A percentile compares a stretch with the other conserved stretches of the same genome.
phyloP scores from a whole-genome alignment of 2,888 invertebrate species.

The Meghimatium bilineatum region DNA sequence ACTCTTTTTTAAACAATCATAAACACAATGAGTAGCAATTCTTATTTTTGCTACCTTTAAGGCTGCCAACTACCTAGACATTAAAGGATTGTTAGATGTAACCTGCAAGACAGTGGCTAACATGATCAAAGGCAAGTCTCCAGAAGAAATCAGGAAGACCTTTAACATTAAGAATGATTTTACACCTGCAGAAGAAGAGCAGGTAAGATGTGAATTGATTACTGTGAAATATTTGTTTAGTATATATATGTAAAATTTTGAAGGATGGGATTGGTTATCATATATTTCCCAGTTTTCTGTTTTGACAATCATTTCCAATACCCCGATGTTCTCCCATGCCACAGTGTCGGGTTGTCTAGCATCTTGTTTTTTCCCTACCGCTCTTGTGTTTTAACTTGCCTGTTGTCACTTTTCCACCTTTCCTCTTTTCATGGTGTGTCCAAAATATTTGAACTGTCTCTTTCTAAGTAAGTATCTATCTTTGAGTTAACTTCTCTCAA shows the following conservation, averaged over 20 bases:
- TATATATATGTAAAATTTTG: background rate
- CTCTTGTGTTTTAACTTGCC: no score
- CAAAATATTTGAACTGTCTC: no score
- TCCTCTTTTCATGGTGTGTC: no score
- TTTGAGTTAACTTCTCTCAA: no score
- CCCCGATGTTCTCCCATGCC: no score
- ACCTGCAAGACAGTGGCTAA: conserved; percentile 99
- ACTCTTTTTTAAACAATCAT: background rate
- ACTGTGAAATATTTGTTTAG: background rate
- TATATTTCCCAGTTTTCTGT: no score
- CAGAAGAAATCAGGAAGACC: conserved; percentile 96
- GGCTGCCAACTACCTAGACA: conserved; percentile 97
- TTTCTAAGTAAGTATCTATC: no score
- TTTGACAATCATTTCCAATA: no score
- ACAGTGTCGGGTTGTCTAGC: no score
- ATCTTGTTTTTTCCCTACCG: no score
- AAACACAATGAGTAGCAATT: background rate
- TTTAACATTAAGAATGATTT: conserved; percentile 98
- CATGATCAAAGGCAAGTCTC: conserved; percentile 99
- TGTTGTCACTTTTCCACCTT: no score
- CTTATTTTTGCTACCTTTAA: conserved; percentile 51
- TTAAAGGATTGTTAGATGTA: conserved; percentile 91
- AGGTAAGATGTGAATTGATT: conserved; percentile 80
- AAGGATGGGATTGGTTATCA: no score
- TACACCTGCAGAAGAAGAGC: conserved; percentile 94